Conservation (phyloP, 2,888 invertebrate species). For the Cacoxenus indagator region DNA sequence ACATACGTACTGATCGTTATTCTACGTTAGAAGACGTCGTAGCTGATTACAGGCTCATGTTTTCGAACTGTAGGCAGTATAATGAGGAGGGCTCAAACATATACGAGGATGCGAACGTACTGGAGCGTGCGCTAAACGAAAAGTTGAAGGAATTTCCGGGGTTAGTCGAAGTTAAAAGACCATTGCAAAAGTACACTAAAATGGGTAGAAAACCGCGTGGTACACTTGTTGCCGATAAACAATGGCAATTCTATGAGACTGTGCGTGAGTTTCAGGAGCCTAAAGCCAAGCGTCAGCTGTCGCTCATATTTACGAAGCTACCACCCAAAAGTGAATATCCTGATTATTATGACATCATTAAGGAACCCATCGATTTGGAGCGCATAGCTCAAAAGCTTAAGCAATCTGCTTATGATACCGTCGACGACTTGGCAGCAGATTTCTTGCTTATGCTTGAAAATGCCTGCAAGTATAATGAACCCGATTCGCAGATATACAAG, state of each 20-base stretch:
- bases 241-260: slow-evolving; percentile 89
- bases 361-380: slow-evolving; percentile 96
- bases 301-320: slow-evolving; percentile 93
- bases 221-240: slow-evolving; percentile 78
- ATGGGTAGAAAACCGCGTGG: slow-evolving; percentile 69
- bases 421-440: slow-evolving; percentile 91
- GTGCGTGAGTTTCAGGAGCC: slow-evolving; percentile 90
- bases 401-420: slow-evolving; percentile 80
- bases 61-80: slow-evolving; percentile 95
- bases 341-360: slow-evolving; percentile 97
- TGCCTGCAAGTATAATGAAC: slow-evolving; percentile 97
- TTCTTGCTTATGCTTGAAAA: slow-evolving; percentile 95
- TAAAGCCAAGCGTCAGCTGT: slow-evolving; percentile 89
- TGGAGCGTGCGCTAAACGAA: slow-evolving; percentile 87
- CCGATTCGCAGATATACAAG: slow-evolving; percentile 97
- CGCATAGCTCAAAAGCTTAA: slow-evolving; percentile 90
- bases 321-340: slow-evolving; percentile 95
- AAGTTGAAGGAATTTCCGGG: slow-evolving; percentile 83
- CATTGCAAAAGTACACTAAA: slow-evolving; percentile 58
- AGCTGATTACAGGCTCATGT: slow-evolving; percentile 93
- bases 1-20: slow-evolving; percentile 89
- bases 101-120: slow-evolving; percentile 91
- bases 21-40: slow-evolving; percentile 87
- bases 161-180: slow-evolving; percentile 71
- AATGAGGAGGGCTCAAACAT: slow-evolving; percentile 97